Conservation (phyloP, 2,797 vertebrate genomes). For the Cyprinodon diabolis region DNA sequence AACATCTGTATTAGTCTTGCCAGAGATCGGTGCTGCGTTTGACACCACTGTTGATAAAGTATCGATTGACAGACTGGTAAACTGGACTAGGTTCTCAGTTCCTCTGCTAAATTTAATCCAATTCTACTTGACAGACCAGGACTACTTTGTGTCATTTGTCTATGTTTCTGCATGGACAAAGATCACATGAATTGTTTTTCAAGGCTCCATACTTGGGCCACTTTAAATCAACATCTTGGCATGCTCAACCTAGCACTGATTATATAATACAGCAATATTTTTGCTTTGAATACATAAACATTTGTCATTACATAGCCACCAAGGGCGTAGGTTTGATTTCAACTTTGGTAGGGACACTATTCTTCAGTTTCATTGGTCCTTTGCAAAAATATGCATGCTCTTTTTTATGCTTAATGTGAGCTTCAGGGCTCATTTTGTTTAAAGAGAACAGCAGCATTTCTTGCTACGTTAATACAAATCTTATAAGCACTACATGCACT, state of each 20-base stretch:
- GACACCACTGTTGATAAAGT: too few relatives aligned
- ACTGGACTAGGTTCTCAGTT: neutral
- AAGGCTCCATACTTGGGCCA: neutral
- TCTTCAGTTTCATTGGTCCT: too few relatives aligned
- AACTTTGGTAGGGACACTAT: too few relatives aligned
- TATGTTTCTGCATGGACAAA: neutral
- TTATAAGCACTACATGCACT: too few relatives aligned
- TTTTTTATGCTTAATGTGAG: too few relatives aligned
- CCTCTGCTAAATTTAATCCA: neutral
- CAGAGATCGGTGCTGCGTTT: neutral
- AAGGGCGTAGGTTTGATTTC: too few relatives aligned
- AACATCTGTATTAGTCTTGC: neutral
- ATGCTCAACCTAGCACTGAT: neutral
- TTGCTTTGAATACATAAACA: too few relatives aligned
- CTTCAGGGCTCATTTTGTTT: too few relatives aligned
- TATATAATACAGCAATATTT: neutral
- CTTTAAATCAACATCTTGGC: neutral
- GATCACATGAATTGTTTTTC: neutral
- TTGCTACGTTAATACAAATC: too few relatives aligned
- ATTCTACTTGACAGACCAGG: neutral
- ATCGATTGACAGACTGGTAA: neutral
- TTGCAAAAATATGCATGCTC: too few relatives aligned
- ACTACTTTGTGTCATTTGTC: neutral
- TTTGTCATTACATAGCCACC: neutral
- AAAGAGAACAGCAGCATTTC: too few relatives aligned